Percentiles rank a stretch among this genome's conserved stretches.
phyloP scores from a whole-genome alignment of 2,113 vertebrate species.

The Engystomops pustulosus region DNA sequence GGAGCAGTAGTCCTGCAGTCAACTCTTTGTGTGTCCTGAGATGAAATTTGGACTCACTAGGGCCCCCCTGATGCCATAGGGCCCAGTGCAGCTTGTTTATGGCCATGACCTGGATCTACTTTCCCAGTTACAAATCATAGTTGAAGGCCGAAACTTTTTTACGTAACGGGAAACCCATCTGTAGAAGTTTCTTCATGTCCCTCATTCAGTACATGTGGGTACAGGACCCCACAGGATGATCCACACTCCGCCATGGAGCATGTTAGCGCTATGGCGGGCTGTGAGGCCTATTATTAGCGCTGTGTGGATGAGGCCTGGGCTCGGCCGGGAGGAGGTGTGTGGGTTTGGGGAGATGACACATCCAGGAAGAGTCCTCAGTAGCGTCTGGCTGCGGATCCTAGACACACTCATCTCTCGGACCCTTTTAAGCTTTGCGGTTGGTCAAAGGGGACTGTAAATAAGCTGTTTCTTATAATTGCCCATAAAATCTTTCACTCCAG shows the following conservation, averaged over 20 bases:
- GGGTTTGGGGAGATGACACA: conserved; percentile 33
- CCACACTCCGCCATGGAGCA: background rate
- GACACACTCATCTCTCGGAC: conserved; percentile 36
- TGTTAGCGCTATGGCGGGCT: background rate
- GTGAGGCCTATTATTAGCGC: background rate
- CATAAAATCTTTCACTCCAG: conserved; percentile 55
- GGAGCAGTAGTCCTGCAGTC: too few species aligned
- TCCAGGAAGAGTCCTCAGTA: conserved; percentile 42
- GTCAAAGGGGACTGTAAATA: conserved; percentile 60
- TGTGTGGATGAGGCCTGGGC: background rate
- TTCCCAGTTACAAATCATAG: too few species aligned
- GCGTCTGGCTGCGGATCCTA: conserved; percentile 36
- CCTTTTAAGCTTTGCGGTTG: conserved; percentile 48
- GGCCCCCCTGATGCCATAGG: too few species aligned
- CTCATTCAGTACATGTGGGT: too few species aligned
- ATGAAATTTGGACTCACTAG: too few species aligned
- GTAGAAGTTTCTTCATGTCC: too few species aligned
- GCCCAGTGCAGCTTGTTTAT: too few species aligned
- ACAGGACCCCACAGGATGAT: background rate
- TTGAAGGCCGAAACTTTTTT: too few species aligned
- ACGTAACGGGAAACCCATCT: too few species aligned
- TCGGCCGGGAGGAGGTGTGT: background rate
- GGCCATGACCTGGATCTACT: too few species aligned
- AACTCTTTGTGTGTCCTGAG: too few species aligned
- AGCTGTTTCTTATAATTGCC: conserved; percentile 57